Conservation (phyloP, 2,113 vertebrate species). For the Saccopteryx leptura region DNA sequence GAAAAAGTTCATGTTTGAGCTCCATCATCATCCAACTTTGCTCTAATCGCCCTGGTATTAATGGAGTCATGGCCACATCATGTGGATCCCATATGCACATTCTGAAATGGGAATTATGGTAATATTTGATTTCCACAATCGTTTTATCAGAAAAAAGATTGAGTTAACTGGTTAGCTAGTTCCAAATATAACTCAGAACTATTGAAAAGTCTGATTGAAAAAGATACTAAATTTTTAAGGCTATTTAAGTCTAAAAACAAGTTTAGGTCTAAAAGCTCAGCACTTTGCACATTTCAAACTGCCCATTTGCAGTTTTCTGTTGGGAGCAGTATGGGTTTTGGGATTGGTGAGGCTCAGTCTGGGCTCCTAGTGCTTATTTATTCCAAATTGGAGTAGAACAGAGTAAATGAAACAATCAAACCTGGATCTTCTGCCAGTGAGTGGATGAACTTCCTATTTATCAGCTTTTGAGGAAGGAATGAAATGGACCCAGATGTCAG, state of each 20-base stretch:
- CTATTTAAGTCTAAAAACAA: not conserved
- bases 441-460: slow-evolving; percentile 62
- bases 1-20: slow-evolving; percentile 73
- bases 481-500: slow-evolving; percentile 8
- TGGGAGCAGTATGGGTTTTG: not conserved
- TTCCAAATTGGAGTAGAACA: slow-evolving; percentile 58
- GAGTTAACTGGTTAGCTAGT: slow-evolving; percentile 61
- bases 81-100: slow-evolving; percentile 77
- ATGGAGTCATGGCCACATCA: slow-evolving; percentile 69
- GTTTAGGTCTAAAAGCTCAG: slow-evolving; percentile 23
- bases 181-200: slow-evolving; percentile 70
- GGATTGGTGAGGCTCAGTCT: slow-evolving; percentile 48
- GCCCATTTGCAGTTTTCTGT: slow-evolving; percentile 7
- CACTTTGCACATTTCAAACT: not conserved
- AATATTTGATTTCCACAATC: slow-evolving; percentile 48
- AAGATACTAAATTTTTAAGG: not conserved
- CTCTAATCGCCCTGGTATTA: slow-evolving; percentile 70
- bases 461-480: slow-evolving; percentile 55
- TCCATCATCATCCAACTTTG: slow-evolving; percentile 66
- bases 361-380: slow-evolving; percentile 40
- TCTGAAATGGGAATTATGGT: slow-evolving; percentile 26
- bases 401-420: slow-evolving; percentile 47
- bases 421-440: not conserved
- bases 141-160: slow-evolving; percentile 73
- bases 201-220: slow-evolving; percentile 61